A percentile compares a stretch with the other conserved stretches of the same genome.
Evolutionary conservation across 2,113 vertebrate species (phyloP).

Genomic region (Apteryx owenii): DNA sequence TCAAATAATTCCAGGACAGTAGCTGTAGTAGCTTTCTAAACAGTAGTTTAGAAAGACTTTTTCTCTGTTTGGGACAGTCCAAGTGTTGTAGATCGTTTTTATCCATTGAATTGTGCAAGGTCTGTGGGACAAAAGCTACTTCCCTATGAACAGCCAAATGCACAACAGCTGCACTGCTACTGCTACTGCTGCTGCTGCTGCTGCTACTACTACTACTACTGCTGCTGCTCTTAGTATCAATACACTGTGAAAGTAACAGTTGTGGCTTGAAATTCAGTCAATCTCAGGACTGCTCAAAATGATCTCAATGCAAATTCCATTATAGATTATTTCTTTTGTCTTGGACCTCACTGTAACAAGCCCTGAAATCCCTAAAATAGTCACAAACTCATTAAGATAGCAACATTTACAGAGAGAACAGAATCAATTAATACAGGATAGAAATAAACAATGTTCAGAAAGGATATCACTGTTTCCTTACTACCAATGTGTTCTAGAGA

Average conservation of each 20-base stretch:
- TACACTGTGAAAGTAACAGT: not conserved
- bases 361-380: not conserved
- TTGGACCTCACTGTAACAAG: not conserved
- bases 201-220: not conserved
- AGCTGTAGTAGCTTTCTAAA: not conserved
- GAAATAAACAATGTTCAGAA: not conserved
- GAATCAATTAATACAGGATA: not conserved
- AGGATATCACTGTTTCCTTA: not conserved
- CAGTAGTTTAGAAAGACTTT: not conserved
- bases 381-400: not conserved
- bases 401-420: not conserved
- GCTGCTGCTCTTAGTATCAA: not conserved
- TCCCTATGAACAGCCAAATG: not conserved
- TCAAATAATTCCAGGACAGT: not conserved
- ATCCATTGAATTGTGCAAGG: not conserved
- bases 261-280: not conserved
- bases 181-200: not conserved
- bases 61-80: no score
- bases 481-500: not conserved
- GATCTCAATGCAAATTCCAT: not conserved
- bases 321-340: not conserved
- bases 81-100: not conserved
- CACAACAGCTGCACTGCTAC: accelerated
- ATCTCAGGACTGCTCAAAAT: not conserved
- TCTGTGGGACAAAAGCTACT: not conserved